These are phyloP conservation scores for Hemiscyllium ocellatum DNA, from an alignment of 2,113 vertebrate genomes.

Conservation along the genomic window DNA sequence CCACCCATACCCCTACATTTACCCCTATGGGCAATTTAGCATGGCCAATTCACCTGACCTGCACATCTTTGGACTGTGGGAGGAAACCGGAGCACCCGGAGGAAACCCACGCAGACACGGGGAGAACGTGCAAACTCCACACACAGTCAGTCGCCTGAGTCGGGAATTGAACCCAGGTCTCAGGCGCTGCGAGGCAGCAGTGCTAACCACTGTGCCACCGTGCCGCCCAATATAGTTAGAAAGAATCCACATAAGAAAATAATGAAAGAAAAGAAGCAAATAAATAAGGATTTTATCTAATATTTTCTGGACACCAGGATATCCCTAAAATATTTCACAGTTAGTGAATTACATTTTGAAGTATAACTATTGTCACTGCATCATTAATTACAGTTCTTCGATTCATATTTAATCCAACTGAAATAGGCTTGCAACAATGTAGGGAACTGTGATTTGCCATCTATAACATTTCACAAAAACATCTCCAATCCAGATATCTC, in stretches of 20 bases:
- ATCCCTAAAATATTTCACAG: neutral
- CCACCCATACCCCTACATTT: no score
- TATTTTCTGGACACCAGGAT: neutral
- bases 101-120: no score
- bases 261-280: neutral
- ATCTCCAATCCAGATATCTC: conserved; percentile 6
- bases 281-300: neutral
- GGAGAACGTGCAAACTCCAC: no score
- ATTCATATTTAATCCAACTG: neutral
- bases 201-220: no score
- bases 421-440: neutral
- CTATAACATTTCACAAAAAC: neutral
- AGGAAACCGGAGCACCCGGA: no score
- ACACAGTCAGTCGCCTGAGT: no score
- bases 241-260: neutral
- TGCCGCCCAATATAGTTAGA: no score
- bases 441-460: neutral
- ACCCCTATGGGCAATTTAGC: no score
- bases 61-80: no score
- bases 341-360: neutral
- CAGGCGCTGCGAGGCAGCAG: no score
- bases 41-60: no score
- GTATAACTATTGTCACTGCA: neutral
- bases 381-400: neutral
- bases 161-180: no score